Conservation (phyloP, 2,113 vertebrate genomes). For the Chunga burmeisteri region DNA sequence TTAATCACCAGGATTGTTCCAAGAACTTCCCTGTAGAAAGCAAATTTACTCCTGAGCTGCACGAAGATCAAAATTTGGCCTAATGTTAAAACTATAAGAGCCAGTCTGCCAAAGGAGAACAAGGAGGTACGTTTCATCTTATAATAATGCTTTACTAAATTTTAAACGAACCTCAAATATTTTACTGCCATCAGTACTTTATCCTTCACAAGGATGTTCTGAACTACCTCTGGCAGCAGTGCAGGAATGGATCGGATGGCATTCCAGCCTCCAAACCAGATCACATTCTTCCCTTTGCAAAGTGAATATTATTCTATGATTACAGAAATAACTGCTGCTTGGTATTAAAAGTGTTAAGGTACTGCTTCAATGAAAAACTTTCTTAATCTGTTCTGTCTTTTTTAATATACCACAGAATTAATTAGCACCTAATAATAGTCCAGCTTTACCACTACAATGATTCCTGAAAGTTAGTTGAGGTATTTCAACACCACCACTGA, state of each 20-base stretch:
- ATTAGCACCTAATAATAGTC: neutral
- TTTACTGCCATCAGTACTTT: conserved; percentile 20
- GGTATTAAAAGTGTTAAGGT: neutral
- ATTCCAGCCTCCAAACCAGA: neutral
- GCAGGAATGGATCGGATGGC: neutral
- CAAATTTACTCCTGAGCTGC: neutral
- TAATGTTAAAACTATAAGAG: neutral
- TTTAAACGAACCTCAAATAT: conserved; percentile 8
- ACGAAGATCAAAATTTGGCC: neutral
- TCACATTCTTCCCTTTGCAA: neutral
- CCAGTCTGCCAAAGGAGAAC: neutral
- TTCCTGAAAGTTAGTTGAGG: neutral
- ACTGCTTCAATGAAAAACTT: neutral
- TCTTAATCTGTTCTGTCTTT: neutral
- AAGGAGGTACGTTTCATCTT: neutral
- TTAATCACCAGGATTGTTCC: neutral
- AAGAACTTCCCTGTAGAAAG: neutral
- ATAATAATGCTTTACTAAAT: neutral
- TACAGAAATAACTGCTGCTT: neutral
- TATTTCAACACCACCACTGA: neutral
- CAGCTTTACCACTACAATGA: neutral
- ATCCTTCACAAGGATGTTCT: neutral
- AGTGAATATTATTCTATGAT: neutral
- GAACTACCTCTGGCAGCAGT: neutral
- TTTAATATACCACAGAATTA: neutral